Base-by-base conservation (phyloP, 2,797 vertebrate species). In the Neosilurus mollespiculum region DNA sequence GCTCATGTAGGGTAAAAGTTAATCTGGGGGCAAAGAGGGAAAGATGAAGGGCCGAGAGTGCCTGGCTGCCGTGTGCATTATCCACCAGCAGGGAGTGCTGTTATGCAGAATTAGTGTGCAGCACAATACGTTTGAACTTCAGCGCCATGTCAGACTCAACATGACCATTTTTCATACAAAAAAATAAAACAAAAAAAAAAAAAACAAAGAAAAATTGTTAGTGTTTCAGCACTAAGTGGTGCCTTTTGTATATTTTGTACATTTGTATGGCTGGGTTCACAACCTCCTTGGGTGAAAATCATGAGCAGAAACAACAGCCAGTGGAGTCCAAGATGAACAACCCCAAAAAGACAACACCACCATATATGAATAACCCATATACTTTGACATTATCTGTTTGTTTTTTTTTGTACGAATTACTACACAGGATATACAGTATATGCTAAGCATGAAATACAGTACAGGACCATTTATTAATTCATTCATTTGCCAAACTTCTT, bases 71-170 rank as follows among this genome's bases (percentile, higher is more conserved):
- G 87, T 89, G 87, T 84, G 80, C 75, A 58, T 30, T 12, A 80
- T 77, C 56, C 82, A 71, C 91, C 93, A 94, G 93, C 89, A 94
- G 93, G 93, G 92, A 92, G 89, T 90, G 88, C 93, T 94, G 90
- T 94, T 91, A 84, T 37, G 89, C 89, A 92, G 89, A 84, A 84
- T 49, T 82, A 78, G 26, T 12, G 18, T 66, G 54, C 24, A 76
- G 65, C 76, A 37, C 12, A 20, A 34, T 66, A 77, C 16, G 2
- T 20, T 67, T 51, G n/a, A 14, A 22, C 22, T 4, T 0, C 54
- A 10, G 26, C 9, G 6, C 4, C 37, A 3, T n/a, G 24, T 51
- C 30, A 51, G 70, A 26, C 54, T 37, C 24, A 37, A 61, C 54
- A 70, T 37, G 34, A 20, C 26, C 34, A 58, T 26, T 22, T 20